Percentiles rank a stretch among this genome's conserved stretches.
These are phyloP conservation scores for Meteorus colon DNA, from an alignment of 2,888 invertebrate genomes.

Conservation along the genomic window DNA sequence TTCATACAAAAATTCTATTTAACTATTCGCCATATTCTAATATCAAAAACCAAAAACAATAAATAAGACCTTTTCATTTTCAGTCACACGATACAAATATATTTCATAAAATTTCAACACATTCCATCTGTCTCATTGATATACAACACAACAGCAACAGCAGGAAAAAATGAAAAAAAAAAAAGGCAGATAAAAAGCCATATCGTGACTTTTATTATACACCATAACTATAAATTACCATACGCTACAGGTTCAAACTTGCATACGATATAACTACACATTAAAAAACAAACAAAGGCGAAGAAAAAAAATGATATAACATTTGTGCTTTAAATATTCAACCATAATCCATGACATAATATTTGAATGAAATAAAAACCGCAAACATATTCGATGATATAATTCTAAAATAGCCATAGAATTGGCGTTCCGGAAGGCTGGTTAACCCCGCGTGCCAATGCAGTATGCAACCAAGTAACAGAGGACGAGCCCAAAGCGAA, in stretches of 20 bases:
- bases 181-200: background rate
- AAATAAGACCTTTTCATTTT: too few relatives aligned
- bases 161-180: background rate
- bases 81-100: too few relatives aligned
- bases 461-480: background rate
- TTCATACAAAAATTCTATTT: too few relatives aligned
- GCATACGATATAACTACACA: background rate
- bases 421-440: conserved; percentile 31
- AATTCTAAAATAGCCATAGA: background rate
- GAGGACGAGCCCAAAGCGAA: conserved; percentile 33
- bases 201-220: background rate
- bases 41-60: too few relatives aligned
- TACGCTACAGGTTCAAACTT: background rate
- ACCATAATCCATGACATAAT: background rate
- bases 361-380: background rate
- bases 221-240: background rate
- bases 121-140: conserved; percentile 1
- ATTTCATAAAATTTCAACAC: background rate
- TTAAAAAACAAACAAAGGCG: too few relatives aligned
- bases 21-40: too few relatives aligned
- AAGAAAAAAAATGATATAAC: background rate
- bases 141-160: background rate
- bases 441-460: conserved; percentile 29
- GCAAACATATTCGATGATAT: background rate
- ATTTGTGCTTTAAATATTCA: too few relatives aligned